Conservation (phyloP, 2,113 vertebrate species). For the Cololabis saira region DNA sequence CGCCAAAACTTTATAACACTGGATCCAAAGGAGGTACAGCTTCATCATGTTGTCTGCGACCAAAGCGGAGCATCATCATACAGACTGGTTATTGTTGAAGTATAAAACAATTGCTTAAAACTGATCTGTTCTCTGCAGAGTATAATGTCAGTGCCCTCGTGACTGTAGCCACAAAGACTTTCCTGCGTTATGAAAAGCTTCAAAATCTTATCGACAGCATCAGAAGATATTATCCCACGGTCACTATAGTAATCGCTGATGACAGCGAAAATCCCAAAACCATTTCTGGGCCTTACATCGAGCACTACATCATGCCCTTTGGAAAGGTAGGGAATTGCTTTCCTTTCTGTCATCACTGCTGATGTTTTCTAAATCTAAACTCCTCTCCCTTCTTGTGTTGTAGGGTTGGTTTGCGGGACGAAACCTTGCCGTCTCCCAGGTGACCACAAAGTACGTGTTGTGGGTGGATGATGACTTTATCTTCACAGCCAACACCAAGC, state of each 20-base stretch:
- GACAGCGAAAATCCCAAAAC: constrained; percentile 86
- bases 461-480: constrained; percentile 95
- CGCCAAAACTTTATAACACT: constrained; percentile 87
- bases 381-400: not conserved
- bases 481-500: constrained; percentile 87
- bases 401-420: constrained; percentile 94
- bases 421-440: constrained; percentile 91
- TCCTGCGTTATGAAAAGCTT: constrained; percentile 91
- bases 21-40: constrained; percentile 71
- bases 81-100: not conserved
- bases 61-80: not conserved
- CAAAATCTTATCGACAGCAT: constrained; percentile 88
- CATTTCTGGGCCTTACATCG: constrained; percentile 85
- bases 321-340: constrained; percentile 83
- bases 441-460: constrained; percentile 90
- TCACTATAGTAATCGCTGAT: constrained; percentile 90
- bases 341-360: not conserved
- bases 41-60: not conserved
- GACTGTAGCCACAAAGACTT: constrained; percentile 92
- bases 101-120: not conserved
- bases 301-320: constrained; percentile 95
- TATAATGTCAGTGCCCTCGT: constrained; percentile 90
- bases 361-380: not conserved
- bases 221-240: constrained; percentile 87
- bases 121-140: constrained; percentile 54